These are phyloP conservation scores for Chiloscyllium punctatum DNA, from an alignment of 2,797 vertebrate genomes.

Conservation along the genomic window DNA sequence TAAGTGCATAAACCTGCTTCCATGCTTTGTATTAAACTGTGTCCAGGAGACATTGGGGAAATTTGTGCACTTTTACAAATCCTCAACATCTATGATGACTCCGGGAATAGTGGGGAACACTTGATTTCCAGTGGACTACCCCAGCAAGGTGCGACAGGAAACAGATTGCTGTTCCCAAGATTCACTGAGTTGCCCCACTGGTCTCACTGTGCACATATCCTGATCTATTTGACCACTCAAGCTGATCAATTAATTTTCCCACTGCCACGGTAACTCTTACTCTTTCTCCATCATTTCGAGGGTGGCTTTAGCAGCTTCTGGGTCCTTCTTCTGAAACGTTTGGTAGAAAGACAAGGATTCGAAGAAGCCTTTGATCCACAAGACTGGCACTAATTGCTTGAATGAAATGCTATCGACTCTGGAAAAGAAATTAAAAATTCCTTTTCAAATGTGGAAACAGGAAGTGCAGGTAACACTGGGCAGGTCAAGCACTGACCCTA, in stretches of 20 bases:
- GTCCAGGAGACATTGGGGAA: too few relatives aligned
- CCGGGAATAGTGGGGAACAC: too few relatives aligned
- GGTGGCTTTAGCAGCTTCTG: constrained; percentile 50
- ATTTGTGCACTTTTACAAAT: too few relatives aligned
- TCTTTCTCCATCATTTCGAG: constrained; percentile 47
- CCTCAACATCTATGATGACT: too few relatives aligned
- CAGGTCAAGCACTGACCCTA: neutral
- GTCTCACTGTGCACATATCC: neutral
- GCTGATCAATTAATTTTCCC: neutral
- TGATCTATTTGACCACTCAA: neutral
- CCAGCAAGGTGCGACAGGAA: too few relatives aligned
- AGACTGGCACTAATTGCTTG: constrained; percentile 47
- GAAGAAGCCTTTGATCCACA: constrained; percentile 53
- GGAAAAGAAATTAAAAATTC: neutral
- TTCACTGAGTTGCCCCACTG: too few relatives aligned
- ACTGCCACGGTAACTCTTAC: constrained; percentile 40
- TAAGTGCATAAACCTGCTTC: too few relatives aligned
- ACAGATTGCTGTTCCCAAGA: too few relatives aligned
- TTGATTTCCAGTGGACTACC: too few relatives aligned
- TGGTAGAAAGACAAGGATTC: constrained; percentile 56
- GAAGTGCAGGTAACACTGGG: neutral
- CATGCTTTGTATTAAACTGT: too few relatives aligned
- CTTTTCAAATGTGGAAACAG: neutral
- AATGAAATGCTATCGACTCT: constrained; percentile 52
- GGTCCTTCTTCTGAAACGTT: constrained; percentile 47